A percentile compares a stretch with the other conserved stretches of the same genome.
These are phyloP conservation scores for Limnephilus rhombicus DNA, from an alignment of 2,888 invertebrate genomes.

Conservation along the genomic window DNA sequence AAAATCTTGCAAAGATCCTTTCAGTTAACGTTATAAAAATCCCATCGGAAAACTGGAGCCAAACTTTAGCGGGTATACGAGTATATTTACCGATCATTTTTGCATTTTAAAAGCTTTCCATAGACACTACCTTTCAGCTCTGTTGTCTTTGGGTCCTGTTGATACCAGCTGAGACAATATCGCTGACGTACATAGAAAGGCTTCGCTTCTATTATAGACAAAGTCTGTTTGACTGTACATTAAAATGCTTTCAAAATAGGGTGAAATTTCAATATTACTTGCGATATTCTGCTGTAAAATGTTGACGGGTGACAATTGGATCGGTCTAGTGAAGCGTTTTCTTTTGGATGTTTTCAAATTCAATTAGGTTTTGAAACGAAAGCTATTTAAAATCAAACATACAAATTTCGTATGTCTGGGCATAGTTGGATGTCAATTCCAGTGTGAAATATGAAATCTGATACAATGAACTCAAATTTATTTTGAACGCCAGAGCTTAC, in stretches of 20 bases:
- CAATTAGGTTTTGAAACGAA: too few relatives aligned
- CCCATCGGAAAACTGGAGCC: neutral
- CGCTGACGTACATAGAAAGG: neutral
- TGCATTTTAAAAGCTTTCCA: conserved; percentile 12
- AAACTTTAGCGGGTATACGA: neutral
- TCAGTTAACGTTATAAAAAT: neutral
- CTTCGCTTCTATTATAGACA: neutral
- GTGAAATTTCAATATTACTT: neutral
- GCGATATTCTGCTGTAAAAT: neutral
- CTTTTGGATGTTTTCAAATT: neutral
- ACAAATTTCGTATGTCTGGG: too few relatives aligned
- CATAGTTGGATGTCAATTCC: too few relatives aligned
- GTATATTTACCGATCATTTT: neutral
- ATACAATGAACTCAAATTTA: too few relatives aligned
- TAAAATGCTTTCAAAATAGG: conserved; percentile 40
- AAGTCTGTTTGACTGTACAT: conserved; percentile 31
- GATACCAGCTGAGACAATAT: neutral
- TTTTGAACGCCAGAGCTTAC: too few relatives aligned
- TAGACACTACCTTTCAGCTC: neutral
- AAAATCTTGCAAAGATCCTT: too few relatives aligned
- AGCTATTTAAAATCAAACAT: too few relatives aligned
- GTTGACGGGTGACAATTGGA: neutral
- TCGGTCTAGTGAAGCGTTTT: neutral
- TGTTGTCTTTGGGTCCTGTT: neutral
- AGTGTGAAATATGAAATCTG: too few relatives aligned